Base-by-base conservation (phyloP, 2,888 invertebrate genomes). In the Amiota communis region DNA sequence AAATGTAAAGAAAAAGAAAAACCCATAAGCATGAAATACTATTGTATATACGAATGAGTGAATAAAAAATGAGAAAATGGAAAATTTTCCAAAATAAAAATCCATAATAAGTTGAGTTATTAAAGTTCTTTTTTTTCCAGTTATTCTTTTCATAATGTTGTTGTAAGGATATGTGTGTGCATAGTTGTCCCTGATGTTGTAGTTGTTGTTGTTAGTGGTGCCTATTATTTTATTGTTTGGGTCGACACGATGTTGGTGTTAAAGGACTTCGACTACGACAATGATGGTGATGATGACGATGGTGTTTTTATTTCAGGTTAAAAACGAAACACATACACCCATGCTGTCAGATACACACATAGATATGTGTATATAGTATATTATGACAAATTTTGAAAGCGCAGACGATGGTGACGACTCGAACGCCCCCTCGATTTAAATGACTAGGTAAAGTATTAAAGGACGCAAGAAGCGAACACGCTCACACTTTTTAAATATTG, bases 61-160 rank as follows among this genome's bases (percentile, higher is more conserved):
- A 51, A 68, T 63, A 72, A 36, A 76, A 77, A 77, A 76, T 71
- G 74, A 78, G 75, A 76, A 64, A 75, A 59, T 72, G 70, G 61
- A 61, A 70, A 63, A 70, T 53, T 46, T 71, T 71, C 57, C 65
- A 53, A 72, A 81, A 78, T 76, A 81, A 81, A 84, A 86, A 84
- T 86, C 84, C 82, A 85, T 81, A 82, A 80, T 79, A 82, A 84
- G 79, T 86, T 83, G 78, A 83, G 85, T 83, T 80, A 85, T 85
- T 86, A 85, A 86, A 81, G 76, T 86, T 85, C 36, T 77, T 77
- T 74, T 48, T 53, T 53, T n/a, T 76, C 72, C 67, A 70, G 73
- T 63, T 72, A 72, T 71, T 71, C 46, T 64, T 13, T n/a, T 46
- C 47, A 65, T 20, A 49, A 17, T 53, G 70, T 46, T 6, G 15